phyloP scores from a whole-genome alignment of 2,888 invertebrate species.

The Lepidochrysops patricia region DNA sequence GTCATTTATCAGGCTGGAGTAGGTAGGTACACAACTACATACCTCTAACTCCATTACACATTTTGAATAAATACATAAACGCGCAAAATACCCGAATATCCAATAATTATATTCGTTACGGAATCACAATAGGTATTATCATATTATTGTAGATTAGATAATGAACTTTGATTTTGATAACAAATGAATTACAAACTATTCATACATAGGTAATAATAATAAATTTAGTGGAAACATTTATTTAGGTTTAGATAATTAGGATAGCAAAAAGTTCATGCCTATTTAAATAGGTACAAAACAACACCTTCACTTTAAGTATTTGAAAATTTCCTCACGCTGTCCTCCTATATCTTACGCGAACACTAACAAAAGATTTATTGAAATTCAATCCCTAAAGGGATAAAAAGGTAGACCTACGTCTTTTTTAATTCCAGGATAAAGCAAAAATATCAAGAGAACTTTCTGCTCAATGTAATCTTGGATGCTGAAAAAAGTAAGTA shows the following conservation, averaged over 20 bases:
- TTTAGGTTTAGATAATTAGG: no score
- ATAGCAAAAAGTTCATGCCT: no score
- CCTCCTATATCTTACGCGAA: background rate
- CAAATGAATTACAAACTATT: background rate
- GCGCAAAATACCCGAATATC: background rate
- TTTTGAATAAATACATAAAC: background rate
- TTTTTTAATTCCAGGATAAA: constrained; percentile 1
- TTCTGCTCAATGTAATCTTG: background rate
- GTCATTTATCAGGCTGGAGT: no score
- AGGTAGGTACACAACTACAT: no score
- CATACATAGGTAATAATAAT: no score
- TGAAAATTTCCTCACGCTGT: background rate
- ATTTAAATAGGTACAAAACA: no score
- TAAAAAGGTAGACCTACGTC: background rate
- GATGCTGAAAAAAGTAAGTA: background rate
- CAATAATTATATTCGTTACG: background rate
- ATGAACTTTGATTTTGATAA: background rate
- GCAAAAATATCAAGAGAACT: background rate
- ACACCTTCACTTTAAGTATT: no score
- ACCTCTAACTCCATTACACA: background rate
- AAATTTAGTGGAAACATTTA: no score
- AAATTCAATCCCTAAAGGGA: constrained; percentile 1
- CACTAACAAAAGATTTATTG: background rate
- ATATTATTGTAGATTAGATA: background rate
- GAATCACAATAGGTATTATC: background rate